Base-by-base conservation (phyloP, 2,888 invertebrate genomes). In the Hoplodrina ambigua region DNA sequence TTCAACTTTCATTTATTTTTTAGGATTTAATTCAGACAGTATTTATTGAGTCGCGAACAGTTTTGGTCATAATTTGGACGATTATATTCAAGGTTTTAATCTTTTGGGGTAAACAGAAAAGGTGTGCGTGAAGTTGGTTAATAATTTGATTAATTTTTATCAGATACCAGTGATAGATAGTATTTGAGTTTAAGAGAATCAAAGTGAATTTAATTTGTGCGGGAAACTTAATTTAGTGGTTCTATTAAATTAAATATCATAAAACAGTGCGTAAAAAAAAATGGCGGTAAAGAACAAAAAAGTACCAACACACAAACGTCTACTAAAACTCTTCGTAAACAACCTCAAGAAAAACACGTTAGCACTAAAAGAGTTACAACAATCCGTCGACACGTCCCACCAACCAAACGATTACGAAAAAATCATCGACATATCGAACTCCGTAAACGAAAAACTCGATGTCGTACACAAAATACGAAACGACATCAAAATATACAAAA, bases 401-500 rank as follows among this genome's bases (percentile, higher is more conserved):
- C 84, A 83, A 76, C 84, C 86, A 55, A 88, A 89, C 15, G 89
- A 87, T 52, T 87, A 87, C 85, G 92, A 94, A 13, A 91, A 89
- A 87, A 85, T 93, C 17, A 86, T 94, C 85, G 93, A 94, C 55
- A 84, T 94, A 81, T 87, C 94, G 65, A 92, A 90, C 11, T 89
- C 90, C 0, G 88, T 94, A 7, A 92, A 96, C 89, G 94, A 95
- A n/a, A 96, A 95, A 90, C 90, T 96, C 37, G 94, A 95, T 49
- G 85, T 94, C 0, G 93, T 96, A 0, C 89, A 93, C 69, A 95
- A 95, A 86, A 82, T 96, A 60, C 86, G 96, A 70, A 95, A 92
- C 86, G 96, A 96, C 61, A 95, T 96, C 0, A 96, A 94, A 91
- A 94, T 95, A 81, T 96, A 93, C 57, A 92, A 89, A 90, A 95